A percentile compares a stretch with the other conserved stretches of the same genome.
Evolutionary conservation across 2,888 invertebrate species (phyloP).

Genomic region (Leucophenga montana): DNA sequence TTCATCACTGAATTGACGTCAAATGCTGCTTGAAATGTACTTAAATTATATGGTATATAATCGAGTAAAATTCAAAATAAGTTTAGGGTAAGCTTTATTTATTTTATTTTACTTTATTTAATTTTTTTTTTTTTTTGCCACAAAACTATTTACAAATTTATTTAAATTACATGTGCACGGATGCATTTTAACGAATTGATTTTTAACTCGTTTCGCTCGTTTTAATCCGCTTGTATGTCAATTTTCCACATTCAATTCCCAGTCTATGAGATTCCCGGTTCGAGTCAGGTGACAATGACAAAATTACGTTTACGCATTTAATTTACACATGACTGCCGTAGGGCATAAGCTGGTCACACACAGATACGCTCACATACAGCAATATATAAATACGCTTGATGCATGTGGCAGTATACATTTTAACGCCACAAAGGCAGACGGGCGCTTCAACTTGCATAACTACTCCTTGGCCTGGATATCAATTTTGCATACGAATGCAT

Average conservation of each 20-base stretch:
- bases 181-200: slow-evolving; percentile 69
- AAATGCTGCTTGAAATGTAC: slow-evolving; percentile 55
- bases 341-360: slow-evolving; percentile 49
- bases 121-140: too few relatives aligned
- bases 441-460: too few relatives aligned
- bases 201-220: slow-evolving; percentile 54
- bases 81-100: too few relatives aligned
- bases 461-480: slow-evolving; percentile 20
- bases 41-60: too few relatives aligned
- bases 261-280: too few relatives aligned
- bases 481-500: slow-evolving; percentile 21
- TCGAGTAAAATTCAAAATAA: too few relatives aligned
- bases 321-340: slow-evolving; percentile 61
- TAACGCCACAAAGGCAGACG: slow-evolving; percentile 35
- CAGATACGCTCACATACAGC: slow-evolving; percentile 42
- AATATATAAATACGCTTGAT: slow-evolving; percentile 32
- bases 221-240: slow-evolving; percentile 65
- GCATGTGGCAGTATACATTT: slow-evolving; percentile 24
- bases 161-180: too few relatives aligned
- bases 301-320: slow-evolving; percentile 60
- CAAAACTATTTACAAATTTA: too few relatives aligned
- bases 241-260: slow-evolving; percentile 37
- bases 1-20: slow-evolving; percentile 55
- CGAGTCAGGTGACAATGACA: slow-evolving; percentile 5
- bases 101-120: too few relatives aligned